Base-by-base conservation (phyloP, 2,797 vertebrate species). In the Phataginus tetradactyla region DNA sequence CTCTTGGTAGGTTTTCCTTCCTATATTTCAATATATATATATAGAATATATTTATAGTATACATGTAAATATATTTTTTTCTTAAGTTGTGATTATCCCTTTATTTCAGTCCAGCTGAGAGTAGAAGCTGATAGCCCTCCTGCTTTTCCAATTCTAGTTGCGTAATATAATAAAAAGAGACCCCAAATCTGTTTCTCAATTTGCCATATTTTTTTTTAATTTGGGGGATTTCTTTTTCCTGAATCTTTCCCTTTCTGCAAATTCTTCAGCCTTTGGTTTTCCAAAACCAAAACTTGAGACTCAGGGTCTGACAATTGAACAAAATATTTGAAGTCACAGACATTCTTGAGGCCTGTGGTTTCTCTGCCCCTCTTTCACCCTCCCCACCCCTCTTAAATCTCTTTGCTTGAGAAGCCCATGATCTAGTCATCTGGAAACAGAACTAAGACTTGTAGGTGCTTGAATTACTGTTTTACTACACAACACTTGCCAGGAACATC, bases 111-210 rank as follows among this genome's bases (percentile, higher is more conserved):
- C 20, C n/a, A 61, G 13, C 4, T 64, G 68, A 87, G 49, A 90
- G 6, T 42, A 81, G 37, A 74, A 93, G 18, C 53, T 34, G 69
- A 23, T 5, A 45, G 18, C 8, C 80, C 57, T 71, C 78, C 7
- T 49, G 69, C n/a, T 89, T 96, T 75, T 49, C 37, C 64, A 86
- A 53, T n/a, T 91, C 75, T 79, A 66, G 63, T 91, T 93, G 88
- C 17, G 74, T 66, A 69, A 79, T 63, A 64, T 13, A 93, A 81
- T 72, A 66, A n/a, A 61, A 66, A 85, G 18, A 9, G 64, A 66
- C 21, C 9, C 3, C 27, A 80, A 79, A 59, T 80, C 18, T 59
- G 1, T 88, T 86, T 90, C 61, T 80, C n/a, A 75, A 20, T 92
- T 69, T 94, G 9, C 9, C 23, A 13, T 27, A 17, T 15, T 74